Evolutionary conservation across 2,888 invertebrate genomes (phyloP), one percentile per base, ranked within the genome.

Genomic region (Morpho deidamia): DNA sequence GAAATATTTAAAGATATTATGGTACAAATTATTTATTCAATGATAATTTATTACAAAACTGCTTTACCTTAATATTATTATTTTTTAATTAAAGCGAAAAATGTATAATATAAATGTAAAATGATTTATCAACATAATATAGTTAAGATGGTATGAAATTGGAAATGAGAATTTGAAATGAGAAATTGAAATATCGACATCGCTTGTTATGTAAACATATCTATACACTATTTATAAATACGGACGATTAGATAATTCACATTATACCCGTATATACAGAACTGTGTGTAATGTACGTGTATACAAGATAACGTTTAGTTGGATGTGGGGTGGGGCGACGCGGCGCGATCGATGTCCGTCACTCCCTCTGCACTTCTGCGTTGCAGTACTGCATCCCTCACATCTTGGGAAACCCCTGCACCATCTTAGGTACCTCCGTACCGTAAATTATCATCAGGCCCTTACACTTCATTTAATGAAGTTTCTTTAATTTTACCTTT

Each of bases 311-410:
- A 76, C 74, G 74, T 75, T 77, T 71, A 71, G 76, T 68, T 64
- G 63, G 52, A 58, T 54, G 54, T 42, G 59, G 67, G 63, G 68
- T 63, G 60, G 59, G 66, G 69, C 55, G 61, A 56, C 62, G 59
- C 63, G 65, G 61, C 61, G 63, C 64, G 72, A 87, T 87, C 86
- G 86, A 86, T 86, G 83, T 69, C 79, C 77, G 76, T 78, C 78
- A 76, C 79, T 69, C 67, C 65, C 72, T 71, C 71, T 76, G 76
- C 77, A 76, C 67, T 70, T 70, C 70, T 69, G 68, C 76, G 74
- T 66, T 78, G 76, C 80, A 80, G 72, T 77, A 75, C 75, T 79
- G 78, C 81, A 83, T 74, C 72, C 68, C 58, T 70, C 70, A 69
- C 66, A 56, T 64, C 59, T 62, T 60, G 45, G 59, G 34, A 51